These are phyloP conservation scores for Opisthocomus hoazin DNA, from an alignment of 2,113 vertebrate genomes.

Conservation along the genomic window DNA sequence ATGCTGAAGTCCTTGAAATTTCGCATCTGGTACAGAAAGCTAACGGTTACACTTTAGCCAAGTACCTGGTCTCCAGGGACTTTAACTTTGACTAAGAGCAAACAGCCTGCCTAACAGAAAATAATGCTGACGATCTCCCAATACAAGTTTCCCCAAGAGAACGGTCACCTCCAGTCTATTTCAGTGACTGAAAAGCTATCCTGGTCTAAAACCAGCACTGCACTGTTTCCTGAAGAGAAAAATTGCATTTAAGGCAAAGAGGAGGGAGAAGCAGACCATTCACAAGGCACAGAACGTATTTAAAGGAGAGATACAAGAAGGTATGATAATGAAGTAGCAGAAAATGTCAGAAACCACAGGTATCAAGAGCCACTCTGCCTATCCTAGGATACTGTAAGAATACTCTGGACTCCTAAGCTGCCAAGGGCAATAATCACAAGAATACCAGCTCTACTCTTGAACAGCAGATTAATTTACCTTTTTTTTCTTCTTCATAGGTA, in stretches of 20 bases:
- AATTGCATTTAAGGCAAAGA: not conserved
- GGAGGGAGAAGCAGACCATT: not conserved
- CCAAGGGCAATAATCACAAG: not conserved
- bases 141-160: not conserved
- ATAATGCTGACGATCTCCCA: not conserved
- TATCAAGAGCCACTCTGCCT: not conserved
- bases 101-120: not conserved
- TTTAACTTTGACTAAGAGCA: not conserved
- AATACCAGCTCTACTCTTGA: not conserved
- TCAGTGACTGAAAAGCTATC: not conserved
- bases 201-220: not conserved
- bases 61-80: not conserved
- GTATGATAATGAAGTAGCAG: not conserved
- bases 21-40: not conserved
- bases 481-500: not conserved
- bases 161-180: not conserved
- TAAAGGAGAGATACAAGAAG: not conserved
- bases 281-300: not conserved
- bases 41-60: not conserved
- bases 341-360: not conserved
- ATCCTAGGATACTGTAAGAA: not conserved
- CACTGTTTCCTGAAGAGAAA: not conserved
- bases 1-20: not conserved
- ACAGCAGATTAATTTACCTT: constrained; percentile 7
- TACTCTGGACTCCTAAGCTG: not conserved